These are phyloP conservation scores for Helicoverpa zea DNA, from an alignment of 1,140 invertebrate species.

Conservation along the genomic window DNA sequence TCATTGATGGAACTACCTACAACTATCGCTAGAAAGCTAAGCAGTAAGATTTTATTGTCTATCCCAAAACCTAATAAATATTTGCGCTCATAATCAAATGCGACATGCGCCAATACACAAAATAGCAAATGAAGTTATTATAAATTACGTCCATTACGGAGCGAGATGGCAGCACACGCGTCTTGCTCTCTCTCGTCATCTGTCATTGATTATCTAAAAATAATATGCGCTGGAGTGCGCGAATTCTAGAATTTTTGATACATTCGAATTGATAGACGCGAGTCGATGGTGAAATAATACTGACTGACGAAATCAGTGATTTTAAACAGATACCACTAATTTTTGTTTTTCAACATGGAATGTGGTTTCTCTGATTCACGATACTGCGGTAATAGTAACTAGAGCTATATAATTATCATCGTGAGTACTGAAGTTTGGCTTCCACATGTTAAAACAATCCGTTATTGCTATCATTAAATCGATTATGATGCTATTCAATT, in stretches of 20 bases:
- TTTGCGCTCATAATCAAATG: background rate
- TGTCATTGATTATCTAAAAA: slow-evolving; percentile 60
- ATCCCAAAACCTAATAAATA: too few species aligned
- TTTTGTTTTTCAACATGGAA: background rate
- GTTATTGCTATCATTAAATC: slow-evolving; percentile 18
- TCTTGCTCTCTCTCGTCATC: slow-evolving; percentile 43
- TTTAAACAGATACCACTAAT: slow-evolving; percentile 8
- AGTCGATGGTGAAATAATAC: background rate
- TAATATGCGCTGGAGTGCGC: slow-evolving; percentile 55
- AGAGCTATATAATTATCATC: too few species aligned
- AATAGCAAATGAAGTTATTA: slow-evolving; percentile 47
- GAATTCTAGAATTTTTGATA: slow-evolving; percentile 58
- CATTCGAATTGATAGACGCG: slow-evolving; percentile 35
- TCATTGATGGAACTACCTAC: too few species aligned
- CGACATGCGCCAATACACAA: slow-evolving; percentile 36
- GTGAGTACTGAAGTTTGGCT: background rate
- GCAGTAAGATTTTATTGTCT: too few species aligned
- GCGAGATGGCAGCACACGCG: background rate
- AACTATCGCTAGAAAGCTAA: too few species aligned
- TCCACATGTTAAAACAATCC: background rate
- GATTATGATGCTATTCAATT: slow-evolving; percentile 18
- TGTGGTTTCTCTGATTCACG: background rate
- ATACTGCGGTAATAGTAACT: background rate
- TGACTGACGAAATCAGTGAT: slow-evolving; percentile 15
- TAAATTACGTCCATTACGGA: slow-evolving; percentile 48